Evolutionary conservation across 2,113 vertebrate genomes (phyloP), one percentile per base, ranked within the genome.

Genomic region (Pseudorhombus dupliciocellatus): DNA sequence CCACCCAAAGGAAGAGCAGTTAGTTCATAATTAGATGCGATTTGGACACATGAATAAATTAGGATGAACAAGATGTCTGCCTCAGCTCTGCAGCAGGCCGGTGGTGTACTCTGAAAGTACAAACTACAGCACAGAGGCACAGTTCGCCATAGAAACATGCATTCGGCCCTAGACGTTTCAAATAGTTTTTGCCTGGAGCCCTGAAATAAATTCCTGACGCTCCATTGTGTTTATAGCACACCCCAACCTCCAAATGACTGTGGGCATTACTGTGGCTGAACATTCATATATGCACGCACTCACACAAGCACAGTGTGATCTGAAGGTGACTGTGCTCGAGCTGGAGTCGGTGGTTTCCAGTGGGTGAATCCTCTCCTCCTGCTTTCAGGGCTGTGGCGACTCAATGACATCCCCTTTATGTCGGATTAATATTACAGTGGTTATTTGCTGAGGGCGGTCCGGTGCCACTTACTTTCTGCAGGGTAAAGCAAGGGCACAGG

Each of bases 391-490:
- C 66, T 83, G 48, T 48, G 14, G 63, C 62, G 54, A 60, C 70
- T 82, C 66, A 72, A 55, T 79, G 81, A 75, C 77, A 82, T 64
- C 72, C 79, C 26, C 76, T 80, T 74, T 74, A 67, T 78, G 71
- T 66, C 79, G 83, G 69, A 85, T 85, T 83, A 87, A 83, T 77
- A 70, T 66, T 73, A 79, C 64, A 68, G 57, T 77, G 51, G 72
- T 80, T 87, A 84, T 81, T 86, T 89, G 65, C 65, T 63, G 54
- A 72, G 62, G 76, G 78, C 0, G 37, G 81, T 80, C 73, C 73
- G 52, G 18, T 79, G 66, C 58, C 71, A 70, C 51, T 84, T 62
- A 79, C 83, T 86, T 78, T 78, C 72, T 54, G 61, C 22, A 50
- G 77, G 79, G 34, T 64, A 65, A 57, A 74, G 42, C 42, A 46